A percentile compares a stretch with the other conserved stretches of the same genome.
These are phyloP conservation scores for Chaitophorus viminalis DNA, from an alignment of 2,888 invertebrate species.

Conservation along the genomic window DNA sequence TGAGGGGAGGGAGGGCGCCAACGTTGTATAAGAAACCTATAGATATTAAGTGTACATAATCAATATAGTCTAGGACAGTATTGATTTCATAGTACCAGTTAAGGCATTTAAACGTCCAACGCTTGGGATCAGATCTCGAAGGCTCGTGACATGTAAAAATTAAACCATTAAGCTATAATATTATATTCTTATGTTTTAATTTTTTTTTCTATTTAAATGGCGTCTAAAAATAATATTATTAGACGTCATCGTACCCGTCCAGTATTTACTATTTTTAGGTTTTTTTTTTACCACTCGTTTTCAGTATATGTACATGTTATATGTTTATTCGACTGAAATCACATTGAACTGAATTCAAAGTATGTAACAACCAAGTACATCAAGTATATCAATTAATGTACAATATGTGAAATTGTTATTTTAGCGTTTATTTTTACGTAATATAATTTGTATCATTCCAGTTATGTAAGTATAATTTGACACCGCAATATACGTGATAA, in stretches of 20 bases:
- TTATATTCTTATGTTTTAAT: neutral
- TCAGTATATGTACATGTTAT: neutral
- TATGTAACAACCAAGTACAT: no score
- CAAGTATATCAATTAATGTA: no score
- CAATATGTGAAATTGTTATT: neutral
- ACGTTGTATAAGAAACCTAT: no score
- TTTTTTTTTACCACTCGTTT: neutral
- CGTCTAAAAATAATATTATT: neutral
- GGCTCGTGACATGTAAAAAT: conserved; percentile 4
- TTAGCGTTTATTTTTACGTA: neutral
- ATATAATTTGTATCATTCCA: neutral
- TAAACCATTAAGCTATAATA: neutral
- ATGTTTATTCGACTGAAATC: conserved; percentile 24
- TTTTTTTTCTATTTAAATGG: neutral
- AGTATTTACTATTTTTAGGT: neutral
- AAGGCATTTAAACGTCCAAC: conserved; percentile 25
- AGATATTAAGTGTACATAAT: neutral
- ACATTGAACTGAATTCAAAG: conserved; percentile 26
- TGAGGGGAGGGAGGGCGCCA: no score
- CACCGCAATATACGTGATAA: neutral
- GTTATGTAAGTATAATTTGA: neutral
- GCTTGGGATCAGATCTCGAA: conserved; percentile 12
- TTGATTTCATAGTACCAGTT: conserved; percentile 6
- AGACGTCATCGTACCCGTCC: neutral
- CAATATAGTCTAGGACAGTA: neutral